Evolutionary conservation across 2,888 invertebrate genomes (phyloP), one percentile per base, ranked within the genome.

Genomic region (Therioaphis trifolii): DNA sequence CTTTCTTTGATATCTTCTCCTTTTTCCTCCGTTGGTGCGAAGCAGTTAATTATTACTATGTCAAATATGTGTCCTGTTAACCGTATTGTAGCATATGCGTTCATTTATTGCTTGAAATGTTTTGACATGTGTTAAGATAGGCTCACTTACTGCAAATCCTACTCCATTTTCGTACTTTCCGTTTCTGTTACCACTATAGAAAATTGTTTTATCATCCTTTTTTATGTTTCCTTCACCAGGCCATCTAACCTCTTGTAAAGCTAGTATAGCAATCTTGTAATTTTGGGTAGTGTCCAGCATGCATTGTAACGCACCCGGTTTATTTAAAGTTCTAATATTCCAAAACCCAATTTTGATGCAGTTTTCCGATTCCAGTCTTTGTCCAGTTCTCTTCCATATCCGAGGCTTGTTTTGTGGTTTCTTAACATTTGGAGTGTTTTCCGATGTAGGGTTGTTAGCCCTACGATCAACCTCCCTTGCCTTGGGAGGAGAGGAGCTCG

Each of bases 201-300:
- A 46, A 9, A 46, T 46, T 46, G 46, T 46, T 46, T 46, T 46
- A 9, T 12, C 46, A 9, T 46, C 12, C 12, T 46, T 46, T 46
- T 61, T 61, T 15, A 61, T 5, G 27, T 61, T 14, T 61, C 61
- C 61, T 58, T 58, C 40, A 14, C 66, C 69, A 46, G 78, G 72
- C 84, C 84, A 85, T 79, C 74, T 82, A 24, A 76, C 46, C 55
- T 85, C 84, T 74, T 85, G 85, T 52, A 85, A n/a, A 55, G 84
- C 85, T 68, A 80, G 75, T 75, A 85, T 78, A 72, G 76, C 46
- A 40, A 85, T 84, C 29, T 71, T 85, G 52, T 85, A 85, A 24
- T 40, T 80, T 49, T 80, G 15, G 15, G 61, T 29, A 61, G 85
- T 68, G 72, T 84, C 61, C 52, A 46, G 58, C 46, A 85, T 46